phyloP scores from a whole-genome alignment of 2,113 vertebrate species.

The Saccopteryx bilineata region DNA sequence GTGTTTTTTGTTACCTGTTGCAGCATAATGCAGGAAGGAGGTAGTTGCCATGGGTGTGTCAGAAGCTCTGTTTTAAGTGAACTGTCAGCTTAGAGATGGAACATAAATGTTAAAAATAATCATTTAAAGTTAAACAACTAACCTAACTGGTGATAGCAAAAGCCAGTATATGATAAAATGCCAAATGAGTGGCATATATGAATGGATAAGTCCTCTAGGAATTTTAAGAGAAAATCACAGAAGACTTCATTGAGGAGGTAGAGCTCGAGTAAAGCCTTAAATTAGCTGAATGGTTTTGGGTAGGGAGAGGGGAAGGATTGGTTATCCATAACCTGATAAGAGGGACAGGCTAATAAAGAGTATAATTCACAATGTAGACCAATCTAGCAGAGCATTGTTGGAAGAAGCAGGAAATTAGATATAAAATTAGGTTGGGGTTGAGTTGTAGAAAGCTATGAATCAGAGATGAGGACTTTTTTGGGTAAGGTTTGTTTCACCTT shows the following conservation, averaged over 20 bases:
- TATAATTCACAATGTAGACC: background rate
- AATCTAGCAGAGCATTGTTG: background rate
- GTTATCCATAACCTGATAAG: background rate
- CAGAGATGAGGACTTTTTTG: background rate
- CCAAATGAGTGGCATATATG: background rate
- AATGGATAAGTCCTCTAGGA: background rate
- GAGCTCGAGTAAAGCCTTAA: constrained; percentile 1
- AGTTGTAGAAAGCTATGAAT: background rate
- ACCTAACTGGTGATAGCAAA: background rate
- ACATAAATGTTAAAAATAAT: constrained; percentile 17
- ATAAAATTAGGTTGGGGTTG: background rate
- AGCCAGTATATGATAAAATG: background rate
- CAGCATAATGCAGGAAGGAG: background rate
- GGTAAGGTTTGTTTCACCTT: background rate
- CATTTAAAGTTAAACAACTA: constrained; percentile 9
- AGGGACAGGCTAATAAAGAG: background rate
- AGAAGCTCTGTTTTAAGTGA: constrained; percentile 30
- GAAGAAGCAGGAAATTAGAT: constrained; percentile 15
- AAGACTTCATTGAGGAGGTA: background rate
- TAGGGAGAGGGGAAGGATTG: background rate
- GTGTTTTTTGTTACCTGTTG: background rate
- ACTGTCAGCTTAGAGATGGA: background rate
- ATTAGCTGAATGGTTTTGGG: background rate
- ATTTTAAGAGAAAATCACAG: background rate
- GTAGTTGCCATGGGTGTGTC: background rate